Conservation (phyloP, 2,797 vertebrate genomes). For the Cygnus olor region DNA sequence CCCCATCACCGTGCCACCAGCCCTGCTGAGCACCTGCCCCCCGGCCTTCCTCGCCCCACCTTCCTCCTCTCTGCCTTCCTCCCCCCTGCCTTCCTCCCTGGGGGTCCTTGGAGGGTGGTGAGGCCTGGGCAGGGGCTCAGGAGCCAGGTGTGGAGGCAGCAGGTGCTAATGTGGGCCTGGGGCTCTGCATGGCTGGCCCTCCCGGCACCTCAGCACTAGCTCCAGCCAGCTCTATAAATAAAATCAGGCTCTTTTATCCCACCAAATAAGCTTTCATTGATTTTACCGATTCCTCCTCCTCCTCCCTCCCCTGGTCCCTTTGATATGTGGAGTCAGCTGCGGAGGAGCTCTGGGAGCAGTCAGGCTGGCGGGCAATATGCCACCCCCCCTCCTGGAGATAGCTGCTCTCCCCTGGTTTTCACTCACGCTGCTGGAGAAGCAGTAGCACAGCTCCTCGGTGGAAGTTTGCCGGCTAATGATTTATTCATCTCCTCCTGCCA, state of each 20-base stretch:
- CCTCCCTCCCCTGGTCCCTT: background rate
- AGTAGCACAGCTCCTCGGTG: conserved; percentile 10
- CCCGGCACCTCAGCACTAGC: background rate
- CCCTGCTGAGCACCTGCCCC: background rate
- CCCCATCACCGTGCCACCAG: background rate
- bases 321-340: conserved; percentile 50
- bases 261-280: conserved; percentile 57
- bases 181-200: background rate
- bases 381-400: background rate
- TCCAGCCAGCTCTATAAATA: conserved; percentile 62
- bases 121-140: fast-evolving
- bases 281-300: conserved; percentile 54
- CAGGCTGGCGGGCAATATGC: background rate
- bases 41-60: background rate
- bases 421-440: background rate
- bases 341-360: background rate
- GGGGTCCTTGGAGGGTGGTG: fast-evolving
- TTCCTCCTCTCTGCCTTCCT: too few relatives aligned
- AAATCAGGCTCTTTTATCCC: conserved; percentile 17
- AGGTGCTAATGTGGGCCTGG: background rate
- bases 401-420: background rate
- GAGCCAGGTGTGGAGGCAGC: background rate
- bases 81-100: background rate
- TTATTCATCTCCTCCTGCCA: conserved; percentile 43
- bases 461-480: conserved; percentile 49